phyloP scores from a whole-genome alignment of 1,140 invertebrate genomes.

The Drosophila oshimai region DNA sequence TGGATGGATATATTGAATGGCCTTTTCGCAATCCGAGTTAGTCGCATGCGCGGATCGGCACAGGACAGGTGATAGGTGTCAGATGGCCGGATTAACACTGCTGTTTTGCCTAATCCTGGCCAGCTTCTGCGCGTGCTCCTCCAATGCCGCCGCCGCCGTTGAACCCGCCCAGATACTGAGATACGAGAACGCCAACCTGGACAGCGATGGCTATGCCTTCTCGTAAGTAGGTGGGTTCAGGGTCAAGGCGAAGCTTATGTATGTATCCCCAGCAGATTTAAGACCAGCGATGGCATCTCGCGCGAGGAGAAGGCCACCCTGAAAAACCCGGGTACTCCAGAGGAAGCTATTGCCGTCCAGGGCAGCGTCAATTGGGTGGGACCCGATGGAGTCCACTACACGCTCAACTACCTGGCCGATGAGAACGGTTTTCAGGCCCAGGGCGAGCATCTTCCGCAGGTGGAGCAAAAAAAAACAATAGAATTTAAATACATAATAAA shows the following conservation, averaged over 20 bases:
- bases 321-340: constrained; percentile 83
- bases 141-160: constrained; percentile 1
- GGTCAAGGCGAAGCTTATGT: background rate
- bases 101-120: constrained; percentile 17
- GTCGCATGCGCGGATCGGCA: constrained; percentile 24
- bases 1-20: constrained; percentile 35
- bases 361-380: constrained; percentile 87
- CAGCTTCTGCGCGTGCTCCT: background rate
- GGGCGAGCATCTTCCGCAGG: constrained; percentile 84
- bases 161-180: constrained; percentile 83
- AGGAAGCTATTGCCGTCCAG: constrained; percentile 84
- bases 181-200: constrained; percentile 82
- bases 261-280: constrained; percentile 83
- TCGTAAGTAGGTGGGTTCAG: constrained; percentile 79
- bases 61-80: constrained; percentile 42
- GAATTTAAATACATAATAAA: constrained; percentile 24
- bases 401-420: constrained; percentile 87
- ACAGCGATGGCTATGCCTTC: constrained; percentile 77
- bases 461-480: constrained; percentile 82
- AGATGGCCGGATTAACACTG: constrained; percentile 28
- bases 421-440: constrained; percentile 89
- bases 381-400: constrained; percentile 86
- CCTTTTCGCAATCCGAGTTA: constrained; percentile 34
- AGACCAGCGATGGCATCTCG: constrained; percentile 87
- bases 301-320: constrained; percentile 85